A percentile compares a stretch with the other conserved stretches of the same genome.
phyloP scores from a whole-genome alignment of 2,888 invertebrate genomes.

The Agapetus fuscipes region DNA sequence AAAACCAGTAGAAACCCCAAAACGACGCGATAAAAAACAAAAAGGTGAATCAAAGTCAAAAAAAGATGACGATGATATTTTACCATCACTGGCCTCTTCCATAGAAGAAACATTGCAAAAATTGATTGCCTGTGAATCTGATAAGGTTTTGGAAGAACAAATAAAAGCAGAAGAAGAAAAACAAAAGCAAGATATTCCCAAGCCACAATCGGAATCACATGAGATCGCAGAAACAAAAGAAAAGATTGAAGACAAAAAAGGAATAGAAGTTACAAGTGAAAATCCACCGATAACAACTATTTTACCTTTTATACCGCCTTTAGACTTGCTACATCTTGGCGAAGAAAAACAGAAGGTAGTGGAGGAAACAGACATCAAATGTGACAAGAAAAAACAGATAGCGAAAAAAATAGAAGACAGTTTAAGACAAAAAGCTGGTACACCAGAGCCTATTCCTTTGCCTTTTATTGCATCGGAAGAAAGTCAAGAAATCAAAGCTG shows the following conservation, averaged over 20 bases:
- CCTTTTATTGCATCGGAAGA: background rate
- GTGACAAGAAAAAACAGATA: too few relatives aligned
- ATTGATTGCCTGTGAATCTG: slow-evolving; percentile 19
- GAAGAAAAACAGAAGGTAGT: background rate
- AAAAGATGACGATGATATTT: slow-evolving; percentile 14
- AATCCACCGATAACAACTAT: background rate
- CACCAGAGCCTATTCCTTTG: background rate
- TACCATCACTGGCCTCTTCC: slow-evolving; percentile 15
- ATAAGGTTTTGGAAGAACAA: slow-evolving; percentile 10
- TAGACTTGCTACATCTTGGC: background rate
- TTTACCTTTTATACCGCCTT: background rate
- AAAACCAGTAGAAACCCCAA: background rate
- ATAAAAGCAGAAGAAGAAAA: slow-evolving; percentile 27
- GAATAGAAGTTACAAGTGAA: background rate
- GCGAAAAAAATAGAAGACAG: too few relatives aligned
- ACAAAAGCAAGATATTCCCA: slow-evolving; percentile 3
- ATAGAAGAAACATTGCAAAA: slow-evolving; percentile 19
- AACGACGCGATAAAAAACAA: background rate
- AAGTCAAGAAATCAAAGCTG: background rate
- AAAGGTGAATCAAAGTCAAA: background rate
- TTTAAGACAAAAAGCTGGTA: background rate
- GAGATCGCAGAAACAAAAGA: background rate
- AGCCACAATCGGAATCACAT: background rate
- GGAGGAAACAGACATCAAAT: too few relatives aligned
- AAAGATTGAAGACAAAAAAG: background rate